Evolutionary conservation across 2,797 vertebrate species (phyloP).

Genomic region (Rhadinocentrus ornatus): DNA sequence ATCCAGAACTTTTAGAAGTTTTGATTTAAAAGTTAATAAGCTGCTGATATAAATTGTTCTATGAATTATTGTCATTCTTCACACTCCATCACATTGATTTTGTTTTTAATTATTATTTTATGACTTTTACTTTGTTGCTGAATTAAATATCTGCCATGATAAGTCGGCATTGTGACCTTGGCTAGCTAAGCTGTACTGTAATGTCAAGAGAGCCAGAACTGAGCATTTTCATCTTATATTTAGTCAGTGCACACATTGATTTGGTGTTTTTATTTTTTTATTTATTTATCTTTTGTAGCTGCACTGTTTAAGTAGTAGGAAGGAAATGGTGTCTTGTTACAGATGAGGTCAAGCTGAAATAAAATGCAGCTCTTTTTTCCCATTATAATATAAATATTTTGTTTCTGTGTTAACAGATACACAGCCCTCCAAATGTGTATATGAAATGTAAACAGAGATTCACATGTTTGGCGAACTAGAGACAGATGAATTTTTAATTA

Average conservation of each 20-base stretch:
- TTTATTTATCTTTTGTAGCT: conserved; percentile 46
- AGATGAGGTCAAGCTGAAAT: background rate
- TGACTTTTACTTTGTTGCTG: background rate
- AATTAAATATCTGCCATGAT: background rate
- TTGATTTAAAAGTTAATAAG: background rate
- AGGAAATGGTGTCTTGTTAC: conserved; percentile 35
- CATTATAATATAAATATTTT: background rate
- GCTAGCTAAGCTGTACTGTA: background rate
- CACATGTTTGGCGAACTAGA: background rate
- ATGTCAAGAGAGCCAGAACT: too few relatives aligned
- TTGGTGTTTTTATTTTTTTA: background rate
- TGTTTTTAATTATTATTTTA: background rate
- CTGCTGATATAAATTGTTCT: conserved; percentile 1
- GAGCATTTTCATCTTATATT: background rate
- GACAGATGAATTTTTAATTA: conserved; percentile 46
- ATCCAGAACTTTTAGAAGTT: background rate
- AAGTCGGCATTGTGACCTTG: background rate
- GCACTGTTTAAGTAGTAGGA: conserved; percentile 47
- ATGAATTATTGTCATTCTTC: conserved; percentile 3
- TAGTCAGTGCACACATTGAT: background rate
- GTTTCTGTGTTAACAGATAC: background rate
- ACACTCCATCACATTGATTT: background rate
- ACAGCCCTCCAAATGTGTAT: background rate
- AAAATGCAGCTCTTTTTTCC: background rate
- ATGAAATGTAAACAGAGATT: background rate